These are phyloP conservation scores for Solenopsis fugax DNA, from an alignment of 1,140 invertebrate genomes.

Conservation along the genomic window DNA sequence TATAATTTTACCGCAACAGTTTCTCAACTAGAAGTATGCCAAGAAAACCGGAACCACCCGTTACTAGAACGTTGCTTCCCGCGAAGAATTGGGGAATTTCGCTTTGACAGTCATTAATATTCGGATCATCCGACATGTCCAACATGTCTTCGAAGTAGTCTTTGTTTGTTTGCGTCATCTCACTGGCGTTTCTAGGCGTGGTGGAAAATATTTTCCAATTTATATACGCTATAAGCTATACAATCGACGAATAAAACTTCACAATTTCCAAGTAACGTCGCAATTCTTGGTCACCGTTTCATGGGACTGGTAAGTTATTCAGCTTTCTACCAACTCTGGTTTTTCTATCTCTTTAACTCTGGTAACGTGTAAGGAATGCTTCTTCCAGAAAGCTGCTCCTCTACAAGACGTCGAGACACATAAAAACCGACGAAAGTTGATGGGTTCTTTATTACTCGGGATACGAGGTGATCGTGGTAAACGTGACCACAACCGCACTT, in stretches of 20 bases:
- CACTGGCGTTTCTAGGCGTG: neutral
- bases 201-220: neutral
- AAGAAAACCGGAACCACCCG: slow-evolving; percentile 90
- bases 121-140: slow-evolving; percentile 61
- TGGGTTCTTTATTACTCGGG: neutral
- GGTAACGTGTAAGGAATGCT: neutral
- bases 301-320: neutral
- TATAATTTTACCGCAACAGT: slow-evolving; percentile 85
- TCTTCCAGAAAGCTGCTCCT: neutral
- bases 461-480: neutral
- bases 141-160: slow-evolving; percentile 68
- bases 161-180: slow-evolving; percentile 47
- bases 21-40: slow-evolving; percentile 91
- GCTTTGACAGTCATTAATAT: slow-evolving; percentile 48
- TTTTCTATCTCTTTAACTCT: neutral
- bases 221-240: neutral
- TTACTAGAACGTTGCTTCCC: slow-evolving; percentile 83
- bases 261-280: neutral
- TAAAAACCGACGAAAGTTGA: neutral
- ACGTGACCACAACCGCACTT: neutral
- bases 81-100: slow-evolving; percentile 80
- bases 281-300: neutral
- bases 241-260: neutral
- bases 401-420: neutral
- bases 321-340: neutral